Evolutionary conservation across 2,888 invertebrate genomes (phyloP).

Genomic region (Torymus aiolomorphi): DNA sequence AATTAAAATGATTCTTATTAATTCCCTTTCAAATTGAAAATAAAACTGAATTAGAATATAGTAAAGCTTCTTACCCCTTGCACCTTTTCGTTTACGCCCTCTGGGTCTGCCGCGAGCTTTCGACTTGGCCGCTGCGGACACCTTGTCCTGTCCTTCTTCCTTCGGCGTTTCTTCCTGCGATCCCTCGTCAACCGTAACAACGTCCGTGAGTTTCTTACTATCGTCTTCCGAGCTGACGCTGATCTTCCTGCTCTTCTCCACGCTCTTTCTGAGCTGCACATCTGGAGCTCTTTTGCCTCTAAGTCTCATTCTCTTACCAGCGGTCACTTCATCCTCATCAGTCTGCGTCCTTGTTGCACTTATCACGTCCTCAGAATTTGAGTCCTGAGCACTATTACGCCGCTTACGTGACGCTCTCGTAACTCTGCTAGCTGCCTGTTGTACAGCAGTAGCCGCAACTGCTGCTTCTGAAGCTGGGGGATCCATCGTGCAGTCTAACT

Average conservation of each 20-base stretch:
- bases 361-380: constrained; percentile 72
- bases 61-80: constrained; percentile 50
- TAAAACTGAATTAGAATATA: too few relatives aligned
- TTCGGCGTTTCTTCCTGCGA: constrained; percentile 50
- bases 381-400: constrained; percentile 68
- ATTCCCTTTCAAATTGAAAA: too few relatives aligned
- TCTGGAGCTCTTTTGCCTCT: constrained; percentile 68
- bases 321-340: constrained; percentile 67
- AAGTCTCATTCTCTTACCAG: constrained; percentile 71
- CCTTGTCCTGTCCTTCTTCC: constrained; percentile 15
- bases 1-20: background rate
- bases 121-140: constrained; percentile 32
- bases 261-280: constrained; percentile 67
- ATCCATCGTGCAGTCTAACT: constrained; percentile 65
- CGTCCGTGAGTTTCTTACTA: background rate
- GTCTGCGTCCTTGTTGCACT: constrained; percentile 57
- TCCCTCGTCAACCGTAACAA: constrained; percentile 21
- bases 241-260: constrained; percentile 71
- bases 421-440: background rate
- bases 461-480: constrained; percentile 47
- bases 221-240: constrained; percentile 71
- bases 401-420: constrained; percentile 66
- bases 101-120: constrained; percentile 59
- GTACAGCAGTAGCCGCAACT: constrained; percentile 7
- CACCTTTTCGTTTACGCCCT: constrained; percentile 58